phyloP scores from a whole-genome alignment of 2,888 invertebrate genomes.

The Psylliodes chrysocephalus region DNA sequence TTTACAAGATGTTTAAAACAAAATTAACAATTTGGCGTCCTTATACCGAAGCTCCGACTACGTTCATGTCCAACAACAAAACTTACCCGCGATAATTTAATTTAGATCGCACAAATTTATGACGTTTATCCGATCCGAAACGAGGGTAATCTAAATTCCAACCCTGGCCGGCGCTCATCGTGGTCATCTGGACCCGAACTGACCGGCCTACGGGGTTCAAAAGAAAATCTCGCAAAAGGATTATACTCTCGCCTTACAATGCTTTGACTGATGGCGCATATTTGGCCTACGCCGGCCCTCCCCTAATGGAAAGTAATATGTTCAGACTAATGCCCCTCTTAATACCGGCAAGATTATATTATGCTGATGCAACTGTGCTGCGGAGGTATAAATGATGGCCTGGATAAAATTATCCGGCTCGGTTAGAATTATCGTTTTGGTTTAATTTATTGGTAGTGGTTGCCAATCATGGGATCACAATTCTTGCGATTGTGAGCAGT shows the following conservation, averaged over 20 bases:
- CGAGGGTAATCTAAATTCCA: constrained; percentile 22
- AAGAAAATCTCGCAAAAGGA: constrained; percentile 26
- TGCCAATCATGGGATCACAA: no score
- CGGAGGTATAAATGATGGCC: constrained; percentile 6
- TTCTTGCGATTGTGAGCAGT: no score
- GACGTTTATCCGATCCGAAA: constrained; percentile 23
- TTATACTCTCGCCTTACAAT: constrained; percentile 44
- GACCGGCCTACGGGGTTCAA: constrained; percentile 20
- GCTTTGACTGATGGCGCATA: constrained; percentile 44
- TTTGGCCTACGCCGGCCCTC: constrained; percentile 36
- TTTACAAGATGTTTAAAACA: no score
- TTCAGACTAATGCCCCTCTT: constrained; percentile 28
- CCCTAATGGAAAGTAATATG: constrained; percentile 42
- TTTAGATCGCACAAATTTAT: constrained; percentile 27
- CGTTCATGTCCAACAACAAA: constrained; percentile 1
- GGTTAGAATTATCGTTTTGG: no score
- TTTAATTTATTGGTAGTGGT: no score
- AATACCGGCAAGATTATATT: constrained; percentile 11
- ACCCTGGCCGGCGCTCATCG: background rate
- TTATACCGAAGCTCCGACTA: no score
- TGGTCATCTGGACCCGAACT: constrained; percentile 15
- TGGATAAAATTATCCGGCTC: constrained; percentile 20
- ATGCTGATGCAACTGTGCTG: background rate
- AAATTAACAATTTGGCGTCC: no score
- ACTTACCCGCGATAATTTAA: constrained; percentile 19